These are phyloP conservation scores for Laspeyria flexula DNA, from an alignment of 2,888 invertebrate species.

Conservation along the genomic window DNA sequence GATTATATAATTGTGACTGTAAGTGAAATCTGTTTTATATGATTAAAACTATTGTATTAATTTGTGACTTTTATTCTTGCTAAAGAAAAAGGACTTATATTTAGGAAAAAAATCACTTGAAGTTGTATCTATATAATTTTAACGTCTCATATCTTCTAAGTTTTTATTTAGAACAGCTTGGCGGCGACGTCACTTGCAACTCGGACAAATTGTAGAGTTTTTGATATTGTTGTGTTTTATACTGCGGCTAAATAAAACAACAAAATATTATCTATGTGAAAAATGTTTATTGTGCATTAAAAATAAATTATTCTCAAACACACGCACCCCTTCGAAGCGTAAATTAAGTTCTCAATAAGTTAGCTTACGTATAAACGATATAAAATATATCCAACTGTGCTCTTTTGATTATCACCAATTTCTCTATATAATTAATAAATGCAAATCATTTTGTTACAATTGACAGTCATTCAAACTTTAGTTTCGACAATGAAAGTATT, in stretches of 20 bases:
- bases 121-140: no score
- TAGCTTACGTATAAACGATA: constrained; percentile 54
- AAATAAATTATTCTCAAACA: constrained; percentile 57
- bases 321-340: constrained; percentile 56
- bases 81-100: no score
- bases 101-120: no score
- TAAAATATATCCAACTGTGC: constrained; percentile 35
- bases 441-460: constrained; percentile 53
- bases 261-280: constrained; percentile 47
- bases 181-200: no score
- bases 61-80: constrained; percentile 5
- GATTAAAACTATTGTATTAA: constrained; percentile 29
- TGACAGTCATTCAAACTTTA: constrained; percentile 58
- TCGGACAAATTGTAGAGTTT: no score
- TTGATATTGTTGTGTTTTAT: no score
- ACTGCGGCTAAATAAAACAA: constrained; percentile 23
- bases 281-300: constrained; percentile 71
- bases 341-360: constrained; percentile 58
- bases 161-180: no score
- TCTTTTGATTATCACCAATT: constrained; percentile 67
- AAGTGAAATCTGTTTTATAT: constrained; percentile 33
- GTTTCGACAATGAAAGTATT: constrained; percentile 49
- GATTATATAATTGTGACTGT: constrained; percentile 39
- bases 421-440: constrained; percentile 68
- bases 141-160: no score